A percentile compares a stretch with the other conserved stretches of the same genome.
Conservation (phyloP, 2,113 vertebrate species). For the Centrocercus urophasianus region DNA sequence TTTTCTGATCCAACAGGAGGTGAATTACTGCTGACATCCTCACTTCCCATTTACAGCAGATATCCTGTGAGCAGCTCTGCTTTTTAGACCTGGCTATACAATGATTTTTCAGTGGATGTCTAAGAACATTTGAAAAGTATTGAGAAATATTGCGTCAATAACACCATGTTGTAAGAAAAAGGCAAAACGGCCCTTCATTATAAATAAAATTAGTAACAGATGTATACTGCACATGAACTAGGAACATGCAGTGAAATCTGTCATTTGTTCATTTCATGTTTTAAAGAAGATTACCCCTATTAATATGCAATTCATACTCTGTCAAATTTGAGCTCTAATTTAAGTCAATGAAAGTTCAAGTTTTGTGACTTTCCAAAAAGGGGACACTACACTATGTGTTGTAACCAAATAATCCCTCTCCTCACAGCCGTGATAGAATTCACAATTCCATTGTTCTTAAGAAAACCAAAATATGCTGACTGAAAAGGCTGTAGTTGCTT, state of each 20-base stretch:
- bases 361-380: conserved; percentile 9
- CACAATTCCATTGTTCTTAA: conserved; percentile 24
- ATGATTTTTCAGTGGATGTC: background rate
- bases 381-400: background rate
- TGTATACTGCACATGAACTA: background rate
- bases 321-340: conserved; percentile 20
- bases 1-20: background rate
- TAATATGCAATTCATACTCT: conserved; percentile 2
- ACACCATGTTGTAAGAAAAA: background rate
- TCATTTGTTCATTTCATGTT: background rate
- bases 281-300: background rate
- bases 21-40: background rate
- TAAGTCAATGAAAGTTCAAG: background rate
- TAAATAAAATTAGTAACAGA: background rate
- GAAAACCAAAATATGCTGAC: conserved; percentile 27
- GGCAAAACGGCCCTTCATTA: background rate
- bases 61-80: background rate
- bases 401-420: conserved; percentile 26
- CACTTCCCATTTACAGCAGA: background rate
- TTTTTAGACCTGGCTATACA: background rate
- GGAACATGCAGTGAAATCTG: background rate
- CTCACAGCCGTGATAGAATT: background rate
- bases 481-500: conserved; percentile 33
- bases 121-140: background rate
- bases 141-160: background rate